Evolutionary conservation across 2,888 invertebrate species (phyloP).

Genomic region (Mongoloraphidia duomilia): DNA sequence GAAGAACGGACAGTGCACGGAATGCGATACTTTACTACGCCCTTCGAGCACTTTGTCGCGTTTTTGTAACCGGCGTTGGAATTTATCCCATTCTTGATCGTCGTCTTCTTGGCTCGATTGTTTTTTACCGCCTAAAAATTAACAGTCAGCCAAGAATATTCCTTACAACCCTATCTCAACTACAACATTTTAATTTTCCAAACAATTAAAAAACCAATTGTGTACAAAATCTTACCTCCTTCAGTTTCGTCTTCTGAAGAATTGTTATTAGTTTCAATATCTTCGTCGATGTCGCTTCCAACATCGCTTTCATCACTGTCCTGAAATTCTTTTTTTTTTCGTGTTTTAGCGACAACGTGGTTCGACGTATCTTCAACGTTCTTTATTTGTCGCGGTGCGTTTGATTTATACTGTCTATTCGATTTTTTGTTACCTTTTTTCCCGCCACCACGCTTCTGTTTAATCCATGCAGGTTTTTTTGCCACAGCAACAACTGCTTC

Average conservation of each 20-base stretch:
- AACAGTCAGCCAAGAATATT: constrained; percentile 17
- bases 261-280: constrained; percentile 21
- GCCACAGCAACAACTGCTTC: neutral
- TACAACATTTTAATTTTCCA: no score
- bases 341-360: constrained; percentile 13
- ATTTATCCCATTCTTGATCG: constrained; percentile 87
- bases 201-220: no score
- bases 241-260: constrained; percentile 4
- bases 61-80: constrained; percentile 77
- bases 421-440: constrained; percentile 47
- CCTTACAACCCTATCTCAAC: no score
- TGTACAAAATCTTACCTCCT: neutral
- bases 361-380: constrained; percentile 21
- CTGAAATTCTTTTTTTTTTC: constrained; percentile 11
- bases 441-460: constrained; percentile 41
- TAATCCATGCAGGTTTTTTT: constrained; percentile 74
- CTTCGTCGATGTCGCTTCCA: constrained; percentile 25
- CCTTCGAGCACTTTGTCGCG: constrained; percentile 80
- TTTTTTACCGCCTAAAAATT: constrained; percentile 36
- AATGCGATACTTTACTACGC: constrained; percentile 83
- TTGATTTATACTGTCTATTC: constrained; percentile 23
- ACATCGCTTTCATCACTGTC: constrained; percentile 37
- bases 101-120: constrained; percentile 49
- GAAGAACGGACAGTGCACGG: constrained; percentile 94
- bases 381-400: constrained; percentile 25